These are phyloP conservation scores for Drosophila pectinifera DNA, from an alignment of 1,140 invertebrate species.

Conservation along the genomic window DNA sequence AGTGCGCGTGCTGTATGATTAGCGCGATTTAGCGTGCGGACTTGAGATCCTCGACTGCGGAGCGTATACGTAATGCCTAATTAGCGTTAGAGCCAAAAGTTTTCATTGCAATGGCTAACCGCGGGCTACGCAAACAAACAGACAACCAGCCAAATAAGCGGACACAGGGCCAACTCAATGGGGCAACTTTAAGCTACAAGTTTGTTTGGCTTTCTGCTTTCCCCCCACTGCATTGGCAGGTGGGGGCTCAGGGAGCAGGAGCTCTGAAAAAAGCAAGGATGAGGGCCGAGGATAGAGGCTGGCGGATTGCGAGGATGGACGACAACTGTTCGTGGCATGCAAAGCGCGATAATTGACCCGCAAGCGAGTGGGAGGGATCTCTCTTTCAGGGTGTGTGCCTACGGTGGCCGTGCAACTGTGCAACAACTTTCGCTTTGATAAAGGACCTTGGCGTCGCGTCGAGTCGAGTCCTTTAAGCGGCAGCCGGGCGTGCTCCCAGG, in stretches of 20 bases:
- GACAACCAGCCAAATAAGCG: conserved; percentile 30
- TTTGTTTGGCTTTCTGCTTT: conserved; percentile 70
- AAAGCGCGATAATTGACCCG: conserved; percentile 80
- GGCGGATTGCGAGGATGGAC: conserved; percentile 33
- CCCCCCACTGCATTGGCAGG: conserved; percentile 41
- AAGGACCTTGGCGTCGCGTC: conserved; percentile 73
- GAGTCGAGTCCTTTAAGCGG: conserved; percentile 72
- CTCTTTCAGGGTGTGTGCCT: conserved; percentile 26
- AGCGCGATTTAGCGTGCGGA: conserved; percentile 62
- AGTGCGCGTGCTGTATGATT: conserved; percentile 60
- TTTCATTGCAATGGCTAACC: conserved; percentile 71
- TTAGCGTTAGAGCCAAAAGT: conserved; percentile 65
- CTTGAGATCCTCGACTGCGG: conserved; percentile 45
- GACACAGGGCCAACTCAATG: conserved; percentile 60
- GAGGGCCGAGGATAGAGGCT: neutral
- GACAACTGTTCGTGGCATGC: conserved; percentile 68
- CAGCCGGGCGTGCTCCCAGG: conserved; percentile 61
- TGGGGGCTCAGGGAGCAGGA: conserved; percentile 6
- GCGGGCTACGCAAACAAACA: conserved; percentile 55
- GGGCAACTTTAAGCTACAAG: conserved; percentile 72
- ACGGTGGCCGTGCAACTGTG: conserved; percentile 70
- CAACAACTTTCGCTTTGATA: conserved; percentile 80
- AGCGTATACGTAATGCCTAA: conserved; percentile 69
- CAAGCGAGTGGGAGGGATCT: conserved; percentile 51
- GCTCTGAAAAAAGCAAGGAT: neutral